Evolutionary conservation across 2,888 invertebrate species (phyloP).

Genomic region (Melitaea athalia): DNA sequence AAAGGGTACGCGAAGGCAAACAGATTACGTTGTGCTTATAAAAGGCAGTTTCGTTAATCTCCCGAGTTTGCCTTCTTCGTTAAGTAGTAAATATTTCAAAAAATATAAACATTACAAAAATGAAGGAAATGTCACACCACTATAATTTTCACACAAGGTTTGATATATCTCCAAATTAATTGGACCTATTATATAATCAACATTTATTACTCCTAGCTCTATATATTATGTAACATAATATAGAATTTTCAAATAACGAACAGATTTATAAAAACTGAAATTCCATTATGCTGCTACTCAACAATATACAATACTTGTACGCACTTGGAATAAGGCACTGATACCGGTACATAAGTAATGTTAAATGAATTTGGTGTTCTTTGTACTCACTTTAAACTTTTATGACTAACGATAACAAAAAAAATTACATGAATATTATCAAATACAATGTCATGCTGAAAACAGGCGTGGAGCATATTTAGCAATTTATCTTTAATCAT

Average conservation of each 20-base stretch:
- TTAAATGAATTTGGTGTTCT: slow-evolving; percentile 16
- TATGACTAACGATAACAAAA: slow-evolving; percentile 3
- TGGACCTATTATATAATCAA: too few relatives aligned
- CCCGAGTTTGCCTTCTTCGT: slow-evolving; percentile 15
- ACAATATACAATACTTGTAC: slow-evolving; percentile 36
- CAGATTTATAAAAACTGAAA: slow-evolving; percentile 20
- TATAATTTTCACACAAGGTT: slow-evolving; percentile 2
- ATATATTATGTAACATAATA: slow-evolving; percentile 31
- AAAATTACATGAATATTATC: slow-evolving; percentile 1
- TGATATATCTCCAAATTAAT: background rate
- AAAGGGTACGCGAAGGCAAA: background rate
- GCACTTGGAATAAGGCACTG: slow-evolving; percentile 61
- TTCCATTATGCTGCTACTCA: slow-evolving; percentile 13
- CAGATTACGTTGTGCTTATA: background rate
- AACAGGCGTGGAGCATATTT: background rate
- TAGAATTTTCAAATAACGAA: slow-evolving; percentile 36
- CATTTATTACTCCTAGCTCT: background rate
- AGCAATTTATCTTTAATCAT: slow-evolving; percentile 4
- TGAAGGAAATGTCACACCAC: slow-evolving; percentile 14
- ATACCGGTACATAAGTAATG: slow-evolving; percentile 41
- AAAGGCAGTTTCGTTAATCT: background rate
- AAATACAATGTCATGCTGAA: background rate
- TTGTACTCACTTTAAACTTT: slow-evolving; percentile 14
- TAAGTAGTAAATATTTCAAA: slow-evolving; percentile 27
- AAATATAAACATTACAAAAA: slow-evolving; percentile 30